phyloP scores from a whole-genome alignment of 2,113 vertebrate species.

The Zosterops borbonicus region DNA sequence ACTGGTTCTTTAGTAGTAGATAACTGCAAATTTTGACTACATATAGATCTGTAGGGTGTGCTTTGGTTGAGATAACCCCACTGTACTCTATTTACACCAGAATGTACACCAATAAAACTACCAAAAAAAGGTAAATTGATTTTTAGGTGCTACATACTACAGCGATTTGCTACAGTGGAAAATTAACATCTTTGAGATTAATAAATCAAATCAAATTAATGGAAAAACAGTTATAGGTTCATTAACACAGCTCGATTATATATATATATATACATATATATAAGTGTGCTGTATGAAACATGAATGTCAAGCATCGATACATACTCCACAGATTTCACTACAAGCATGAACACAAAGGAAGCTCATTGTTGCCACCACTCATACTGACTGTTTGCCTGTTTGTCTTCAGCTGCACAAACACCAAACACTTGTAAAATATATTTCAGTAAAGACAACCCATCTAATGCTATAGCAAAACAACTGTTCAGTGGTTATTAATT shows the following conservation, averaged over 20 bases:
- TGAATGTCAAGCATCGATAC: background rate
- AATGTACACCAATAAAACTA: background rate
- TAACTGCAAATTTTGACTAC: background rate
- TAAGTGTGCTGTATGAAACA: background rate
- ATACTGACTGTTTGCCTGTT: background rate
- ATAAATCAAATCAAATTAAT: slow-evolving; percentile 7
- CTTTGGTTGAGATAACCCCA: background rate
- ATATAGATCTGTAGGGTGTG: background rate
- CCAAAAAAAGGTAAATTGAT: background rate
- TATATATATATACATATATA: background rate
- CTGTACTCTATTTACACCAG: background rate
- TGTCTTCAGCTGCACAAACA: background rate
- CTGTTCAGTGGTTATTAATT: background rate
- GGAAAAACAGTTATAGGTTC: background rate
- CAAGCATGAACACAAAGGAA: background rate
- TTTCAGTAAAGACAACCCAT: background rate
- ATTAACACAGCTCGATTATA: background rate
- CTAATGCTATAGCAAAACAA: background rate
- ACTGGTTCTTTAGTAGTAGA: background rate
- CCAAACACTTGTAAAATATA: background rate
- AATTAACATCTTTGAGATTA: background rate
- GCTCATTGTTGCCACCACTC: background rate
- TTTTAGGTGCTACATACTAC: background rate
- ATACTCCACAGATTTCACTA: background rate
- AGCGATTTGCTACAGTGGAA: background rate